Conservation (phyloP, 2,888 invertebrate species). For the Noctua janthina region DNA sequence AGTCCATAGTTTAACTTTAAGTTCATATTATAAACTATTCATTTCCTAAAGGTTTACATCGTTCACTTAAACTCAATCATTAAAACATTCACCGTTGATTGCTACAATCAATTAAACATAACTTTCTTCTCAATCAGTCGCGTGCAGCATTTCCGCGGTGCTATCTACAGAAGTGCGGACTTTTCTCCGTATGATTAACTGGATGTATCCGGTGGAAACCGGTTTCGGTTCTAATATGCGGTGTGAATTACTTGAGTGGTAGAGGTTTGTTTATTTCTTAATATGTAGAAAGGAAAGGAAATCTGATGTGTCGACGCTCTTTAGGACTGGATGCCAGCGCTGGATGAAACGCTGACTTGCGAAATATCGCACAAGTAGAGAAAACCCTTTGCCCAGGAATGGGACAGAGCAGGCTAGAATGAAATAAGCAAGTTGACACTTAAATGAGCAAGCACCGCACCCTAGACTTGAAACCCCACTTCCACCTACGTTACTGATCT, state of each 20-base stretch:
- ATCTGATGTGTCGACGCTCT: not conserved
- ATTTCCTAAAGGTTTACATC: not conserved
- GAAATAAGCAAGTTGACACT: not conserved
- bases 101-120: slow-evolving; percentile 46
- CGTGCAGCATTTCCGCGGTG: slow-evolving; percentile 43
- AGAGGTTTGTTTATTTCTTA: not conserved
- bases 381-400: not conserved
- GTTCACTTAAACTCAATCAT: slow-evolving; percentile 7
- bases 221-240: slow-evolving; percentile 19
- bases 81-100: slow-evolving; percentile 35
- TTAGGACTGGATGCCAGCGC: not conserved
- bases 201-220: slow-evolving; percentile 29
- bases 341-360: not conserved
- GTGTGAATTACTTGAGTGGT: slow-evolving; percentile 20
- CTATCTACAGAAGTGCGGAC: slow-evolving; percentile 39
- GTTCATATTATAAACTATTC: not conserved
- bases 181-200: slow-evolving; percentile 42
- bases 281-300: not conserved
- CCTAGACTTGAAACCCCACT: not conserved
- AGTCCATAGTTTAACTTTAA: not conserved
- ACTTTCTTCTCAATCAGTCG: slow-evolving; percentile 43
- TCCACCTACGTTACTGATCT: not conserved
- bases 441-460: not conserved
- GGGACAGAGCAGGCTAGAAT: not conserved
- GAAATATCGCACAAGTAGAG: not conserved